phyloP scores from a whole-genome alignment of 2,113 vertebrate genomes.

The Polypterus senegalus region DNA sequence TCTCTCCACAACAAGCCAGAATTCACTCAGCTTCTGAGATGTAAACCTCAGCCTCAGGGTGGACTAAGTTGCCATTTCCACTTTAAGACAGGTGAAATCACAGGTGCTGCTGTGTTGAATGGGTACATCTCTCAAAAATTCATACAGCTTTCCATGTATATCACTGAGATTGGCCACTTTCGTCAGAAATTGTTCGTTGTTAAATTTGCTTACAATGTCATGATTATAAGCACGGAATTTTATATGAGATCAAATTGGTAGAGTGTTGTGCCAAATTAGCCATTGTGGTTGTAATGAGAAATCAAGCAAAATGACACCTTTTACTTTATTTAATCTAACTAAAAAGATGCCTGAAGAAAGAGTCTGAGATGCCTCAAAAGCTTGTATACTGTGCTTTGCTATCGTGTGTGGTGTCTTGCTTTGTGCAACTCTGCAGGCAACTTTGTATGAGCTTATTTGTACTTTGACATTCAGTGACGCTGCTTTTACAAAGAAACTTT shows the following conservation, averaged over 20 bases:
- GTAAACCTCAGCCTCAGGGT: constrained; percentile 14
- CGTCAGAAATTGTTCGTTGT: neutral
- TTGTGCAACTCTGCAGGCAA: constrained; percentile 3
- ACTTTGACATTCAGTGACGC: neutral
- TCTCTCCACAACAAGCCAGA: too few relatives aligned
- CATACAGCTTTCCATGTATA: constrained; percentile 1
- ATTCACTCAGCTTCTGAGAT: constrained; percentile 12
- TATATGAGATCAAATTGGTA: too few relatives aligned
- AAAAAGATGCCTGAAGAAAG: neutral
- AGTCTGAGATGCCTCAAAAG: neutral
- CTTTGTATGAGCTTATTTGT: constrained; percentile 3
- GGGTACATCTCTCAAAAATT: constrained; percentile 3
- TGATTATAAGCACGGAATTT: neutral
- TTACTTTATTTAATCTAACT: neutral
- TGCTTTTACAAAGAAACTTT: too few relatives aligned
- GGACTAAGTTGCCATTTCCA: constrained; percentile 7
- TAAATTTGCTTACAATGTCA: neutral
- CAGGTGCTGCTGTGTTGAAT: constrained; percentile 10
- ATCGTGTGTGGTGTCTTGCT: constrained; percentile 14
- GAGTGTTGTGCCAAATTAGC: too few relatives aligned
- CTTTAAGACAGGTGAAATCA: constrained; percentile 18
- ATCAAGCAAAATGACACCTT: too few relatives aligned
- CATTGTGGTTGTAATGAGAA: too few relatives aligned
- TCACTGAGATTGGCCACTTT: constrained; percentile 17
- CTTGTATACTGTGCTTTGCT: neutral